These are phyloP conservation scores for Neocrepidodera transversa DNA, from an alignment of 2,888 invertebrate genomes.

Conservation along the genomic window DNA sequence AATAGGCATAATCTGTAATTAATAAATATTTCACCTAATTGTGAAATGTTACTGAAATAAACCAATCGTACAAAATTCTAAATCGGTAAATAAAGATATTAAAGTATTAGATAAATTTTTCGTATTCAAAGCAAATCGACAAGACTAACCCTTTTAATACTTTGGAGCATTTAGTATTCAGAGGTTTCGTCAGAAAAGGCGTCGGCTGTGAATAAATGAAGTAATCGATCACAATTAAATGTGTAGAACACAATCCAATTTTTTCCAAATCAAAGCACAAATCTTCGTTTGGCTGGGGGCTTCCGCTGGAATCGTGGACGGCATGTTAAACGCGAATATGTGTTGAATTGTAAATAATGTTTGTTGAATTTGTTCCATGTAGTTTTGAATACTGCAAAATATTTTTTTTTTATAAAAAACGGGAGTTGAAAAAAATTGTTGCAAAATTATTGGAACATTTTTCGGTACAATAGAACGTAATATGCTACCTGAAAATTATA, in stretches of 20 bases:
- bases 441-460: too few species aligned
- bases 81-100: too few species aligned
- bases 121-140: slow-evolving; percentile 1
- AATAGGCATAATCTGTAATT: too few species aligned
- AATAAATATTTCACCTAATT: too few species aligned
- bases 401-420: too few species aligned
- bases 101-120: slow-evolving; percentile 10
- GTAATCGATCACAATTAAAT: slow-evolving; percentile 53
- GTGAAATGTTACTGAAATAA: too few species aligned
- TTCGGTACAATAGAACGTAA: too few species aligned
- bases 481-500: too few species aligned
- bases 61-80: too few species aligned
- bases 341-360: slow-evolving; percentile 25
- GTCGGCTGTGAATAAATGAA: slow-evolving; percentile 43
- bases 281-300: slow-evolving; percentile 43
- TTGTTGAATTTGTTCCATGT: slow-evolving; percentile 17
- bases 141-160: slow-evolving; percentile 12
- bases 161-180: slow-evolving; percentile 42
- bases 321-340: slow-evolving; percentile 37
- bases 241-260: slow-evolving; percentile 44
- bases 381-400: too few species aligned
- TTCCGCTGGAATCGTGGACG: slow-evolving; percentile 37
- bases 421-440: too few species aligned
- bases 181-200: slow-evolving; percentile 31
- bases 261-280: slow-evolving; percentile 45